Base-by-base conservation (phyloP, 2,888 invertebrate genomes). In the Phanerotoma sp. region DNA sequence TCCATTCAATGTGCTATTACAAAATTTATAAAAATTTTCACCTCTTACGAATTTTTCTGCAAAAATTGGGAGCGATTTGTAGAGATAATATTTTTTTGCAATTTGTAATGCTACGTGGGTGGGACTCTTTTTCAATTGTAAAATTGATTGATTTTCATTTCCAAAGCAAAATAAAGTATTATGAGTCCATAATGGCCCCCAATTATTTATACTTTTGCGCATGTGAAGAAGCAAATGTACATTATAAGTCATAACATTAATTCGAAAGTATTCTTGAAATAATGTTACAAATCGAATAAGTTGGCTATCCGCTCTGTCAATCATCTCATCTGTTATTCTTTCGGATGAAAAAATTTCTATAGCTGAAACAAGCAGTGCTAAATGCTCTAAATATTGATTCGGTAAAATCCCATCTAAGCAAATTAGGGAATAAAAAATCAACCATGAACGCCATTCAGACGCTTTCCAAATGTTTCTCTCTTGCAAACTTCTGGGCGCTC, bases 361-460 rank as follows among this genome's bases (percentile, higher is more conserved):
- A 18, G 49, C 49, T 2, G 13, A 11, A n/a, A 53, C 35, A 5
- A 58, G 40, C 25, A 54, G 15, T 1, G 46, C 25, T 20, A 53
- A 50, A 51, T 62, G 62, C 21, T 56, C 30, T 5, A 54, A 50
- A 56, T 56, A 62, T 52, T 51, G 57, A 3, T 20, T 20, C 11
- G 55, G 56, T 11, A 62, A 30, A 18, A 57, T 41, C 10, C 47
- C 54, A 15, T 13, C 13, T 18, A 62, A 51, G 40, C 56, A 60
- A 3, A 52, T 44, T 2, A 62, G 15, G 2, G 18, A 38, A 35
- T 54, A 57, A 15, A 21, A 54, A 15, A 60, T 16, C 1, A 62
- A 38, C 59, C 59, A 60, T 3, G 54, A 53, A 11, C 45, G 46
- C 59, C 62, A 58, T 33, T 61, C 56, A 4, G 52, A 52, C 9